Percentiles rank a stretch among this genome's conserved stretches.
These are phyloP conservation scores for Catostylus mosaicus DNA, from an alignment of 30 jellyfish, hydroid and myxozoan species.

Conservation along the genomic window DNA sequence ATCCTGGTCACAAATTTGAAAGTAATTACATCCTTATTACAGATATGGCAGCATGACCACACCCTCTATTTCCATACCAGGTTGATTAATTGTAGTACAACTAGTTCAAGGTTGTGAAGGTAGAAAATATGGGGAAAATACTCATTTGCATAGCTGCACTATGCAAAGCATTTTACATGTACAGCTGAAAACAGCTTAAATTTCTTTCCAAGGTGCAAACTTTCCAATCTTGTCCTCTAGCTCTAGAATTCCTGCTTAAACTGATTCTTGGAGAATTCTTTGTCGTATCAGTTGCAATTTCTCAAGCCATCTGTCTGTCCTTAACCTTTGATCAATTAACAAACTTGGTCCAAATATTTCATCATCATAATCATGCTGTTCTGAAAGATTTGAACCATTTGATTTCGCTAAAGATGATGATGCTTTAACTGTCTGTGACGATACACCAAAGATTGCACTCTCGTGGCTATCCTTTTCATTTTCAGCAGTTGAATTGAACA, in stretches of 20 bases:
- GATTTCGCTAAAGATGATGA: background rate
- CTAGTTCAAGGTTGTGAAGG: no score
- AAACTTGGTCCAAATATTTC: slow-evolving; percentile 54
- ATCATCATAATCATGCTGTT: slow-evolving; percentile 16
- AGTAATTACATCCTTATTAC: no score
- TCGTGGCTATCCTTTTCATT: slow-evolving; percentile 19
- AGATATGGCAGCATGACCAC: no score
- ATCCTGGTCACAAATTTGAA: no score
- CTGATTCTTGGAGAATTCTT: slow-evolving; percentile 9
- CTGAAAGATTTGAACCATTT: slow-evolving; percentile 12
- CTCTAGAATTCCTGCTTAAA: background rate
- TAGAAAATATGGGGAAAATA: no score
- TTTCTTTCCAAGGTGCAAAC: no score
- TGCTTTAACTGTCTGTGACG: background rate
- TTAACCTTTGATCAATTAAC: slow-evolving; percentile 27
- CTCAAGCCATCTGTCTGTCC: slow-evolving; percentile 50
- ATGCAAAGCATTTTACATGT: no score
- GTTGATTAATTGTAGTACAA: no score
- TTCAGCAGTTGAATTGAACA: background rate
- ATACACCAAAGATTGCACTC: slow-evolving; percentile 37
- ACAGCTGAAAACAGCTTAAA: no score
- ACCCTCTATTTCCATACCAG: no score
- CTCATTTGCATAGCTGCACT: no score
- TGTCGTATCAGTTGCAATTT: slow-evolving; percentile 36
- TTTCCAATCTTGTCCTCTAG: no score